Conservation (phyloP, 2,113 vertebrate species). For the Todiramphus saurophagus region DNA sequence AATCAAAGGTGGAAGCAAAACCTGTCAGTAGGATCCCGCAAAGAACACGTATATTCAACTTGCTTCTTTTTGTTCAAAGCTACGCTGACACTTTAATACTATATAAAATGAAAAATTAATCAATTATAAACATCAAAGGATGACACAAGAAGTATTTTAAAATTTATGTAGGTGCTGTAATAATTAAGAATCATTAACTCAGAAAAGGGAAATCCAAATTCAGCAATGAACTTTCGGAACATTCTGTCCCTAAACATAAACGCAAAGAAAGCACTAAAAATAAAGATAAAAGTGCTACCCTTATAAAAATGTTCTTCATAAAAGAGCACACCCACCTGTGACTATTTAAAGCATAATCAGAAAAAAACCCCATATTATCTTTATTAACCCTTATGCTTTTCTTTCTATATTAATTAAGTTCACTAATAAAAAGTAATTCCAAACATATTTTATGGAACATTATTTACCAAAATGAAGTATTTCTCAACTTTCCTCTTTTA, state of each 20-base stretch:
- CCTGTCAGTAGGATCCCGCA: not conserved
- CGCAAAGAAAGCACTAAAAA: not conserved
- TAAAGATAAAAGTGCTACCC: not conserved
- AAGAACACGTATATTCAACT: constrained; percentile 5
- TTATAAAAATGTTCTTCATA: not conserved
- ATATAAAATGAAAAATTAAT: constrained; percentile 61
- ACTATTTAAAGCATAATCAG: not conserved
- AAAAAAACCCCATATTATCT: not conserved
- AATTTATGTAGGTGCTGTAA: constrained; percentile 14
- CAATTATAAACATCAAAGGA: constrained; percentile 60
- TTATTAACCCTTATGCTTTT: not conserved
- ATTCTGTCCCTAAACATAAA: not conserved
- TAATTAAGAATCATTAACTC: constrained; percentile 34
- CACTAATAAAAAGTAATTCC: constrained; percentile 15
- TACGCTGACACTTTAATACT: not conserved
- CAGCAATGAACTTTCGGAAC: not conserved
- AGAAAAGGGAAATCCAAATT: constrained; percentile 14
- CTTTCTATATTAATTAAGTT: not conserved
- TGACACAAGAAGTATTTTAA: constrained; percentile 22
- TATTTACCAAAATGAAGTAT: constrained; percentile 13
- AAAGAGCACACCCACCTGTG: not conserved
- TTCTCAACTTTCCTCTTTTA: not conserved
- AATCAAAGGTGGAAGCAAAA: not conserved
- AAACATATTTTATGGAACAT: not conserved
- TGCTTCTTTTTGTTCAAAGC: constrained; percentile 54